Evolutionary conservation across 1,140 invertebrate genomes (phyloP).

Genomic region (Panagrolaimus sp.): DNA sequence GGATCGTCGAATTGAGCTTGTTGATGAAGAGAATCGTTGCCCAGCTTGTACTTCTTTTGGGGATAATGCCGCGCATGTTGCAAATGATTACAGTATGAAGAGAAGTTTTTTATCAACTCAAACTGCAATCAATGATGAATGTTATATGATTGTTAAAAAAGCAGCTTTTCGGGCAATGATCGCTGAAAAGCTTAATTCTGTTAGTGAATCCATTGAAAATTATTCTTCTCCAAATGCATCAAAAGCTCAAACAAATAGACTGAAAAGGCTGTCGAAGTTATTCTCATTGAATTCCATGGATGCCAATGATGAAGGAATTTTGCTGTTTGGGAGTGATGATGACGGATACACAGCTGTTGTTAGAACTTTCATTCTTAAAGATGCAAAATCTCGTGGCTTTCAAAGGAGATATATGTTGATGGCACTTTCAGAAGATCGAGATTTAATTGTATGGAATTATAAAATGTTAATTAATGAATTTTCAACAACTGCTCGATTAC

Average conservation of each 20-base stretch:
- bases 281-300: neutral
- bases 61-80: neutral
- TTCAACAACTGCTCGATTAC: neutral
- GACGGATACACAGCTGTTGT: neutral
- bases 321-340: neutral
- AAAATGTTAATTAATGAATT: neutral
- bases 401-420: neutral
- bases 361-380: neutral
- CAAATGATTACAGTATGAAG: neutral
- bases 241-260: neutral
- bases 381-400: neutral
- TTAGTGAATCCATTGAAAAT: neutral
- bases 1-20: neutral
- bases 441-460: neutral
- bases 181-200: neutral
- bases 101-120: neutral
- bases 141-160: neutral
- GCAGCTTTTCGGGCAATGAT: neutral
- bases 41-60: neutral
- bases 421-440: neutral
- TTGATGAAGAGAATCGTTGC: neutral
- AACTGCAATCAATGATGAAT: conserved; percentile 13
- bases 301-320: neutral
- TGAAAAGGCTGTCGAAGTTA: too few species aligned
- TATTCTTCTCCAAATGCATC: neutral